Evolutionary conservation across 1,140 invertebrate species (phyloP).

Genomic region (Pemphigus obesinymphae): DNA sequence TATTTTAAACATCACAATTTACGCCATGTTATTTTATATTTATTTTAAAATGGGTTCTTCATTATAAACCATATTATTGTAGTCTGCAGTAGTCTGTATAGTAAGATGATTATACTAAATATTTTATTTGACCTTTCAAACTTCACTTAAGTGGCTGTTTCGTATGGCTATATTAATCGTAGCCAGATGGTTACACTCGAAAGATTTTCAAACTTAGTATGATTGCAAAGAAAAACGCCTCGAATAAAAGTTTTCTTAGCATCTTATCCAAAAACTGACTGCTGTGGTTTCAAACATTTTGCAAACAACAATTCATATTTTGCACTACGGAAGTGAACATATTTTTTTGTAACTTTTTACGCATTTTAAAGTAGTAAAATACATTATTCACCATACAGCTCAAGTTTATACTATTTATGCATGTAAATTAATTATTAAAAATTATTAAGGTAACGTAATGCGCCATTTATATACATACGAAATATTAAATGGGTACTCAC

Average conservation of each 20-base stretch:
- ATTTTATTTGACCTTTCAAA: not conserved
- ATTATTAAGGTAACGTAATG: not conserved
- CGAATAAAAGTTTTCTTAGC: not conserved
- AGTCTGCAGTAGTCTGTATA: no score
- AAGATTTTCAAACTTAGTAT: not conserved
- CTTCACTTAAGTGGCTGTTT: not conserved
- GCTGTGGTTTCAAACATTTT: not conserved
- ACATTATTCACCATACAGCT: not conserved
- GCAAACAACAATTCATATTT: not conserved
- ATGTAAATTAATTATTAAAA: not conserved
- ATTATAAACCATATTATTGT: not conserved
- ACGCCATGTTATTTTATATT: no score
- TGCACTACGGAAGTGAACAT: not conserved
- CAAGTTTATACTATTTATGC: not conserved
- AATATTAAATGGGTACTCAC: conserved; percentile 51
- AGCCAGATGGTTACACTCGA: not conserved
- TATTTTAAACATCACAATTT: not conserved
- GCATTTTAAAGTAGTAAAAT: not conserved
- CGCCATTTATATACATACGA: no score
- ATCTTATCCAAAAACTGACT: not conserved
- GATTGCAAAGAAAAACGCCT: not conserved
- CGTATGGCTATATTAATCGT: not conserved
- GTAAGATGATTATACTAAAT: not conserved
- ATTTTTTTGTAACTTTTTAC: not conserved
- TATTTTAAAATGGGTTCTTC: not conserved